phyloP scores from a whole-genome alignment of 2,113 vertebrate genomes.

The Anser cygnoides region DNA sequence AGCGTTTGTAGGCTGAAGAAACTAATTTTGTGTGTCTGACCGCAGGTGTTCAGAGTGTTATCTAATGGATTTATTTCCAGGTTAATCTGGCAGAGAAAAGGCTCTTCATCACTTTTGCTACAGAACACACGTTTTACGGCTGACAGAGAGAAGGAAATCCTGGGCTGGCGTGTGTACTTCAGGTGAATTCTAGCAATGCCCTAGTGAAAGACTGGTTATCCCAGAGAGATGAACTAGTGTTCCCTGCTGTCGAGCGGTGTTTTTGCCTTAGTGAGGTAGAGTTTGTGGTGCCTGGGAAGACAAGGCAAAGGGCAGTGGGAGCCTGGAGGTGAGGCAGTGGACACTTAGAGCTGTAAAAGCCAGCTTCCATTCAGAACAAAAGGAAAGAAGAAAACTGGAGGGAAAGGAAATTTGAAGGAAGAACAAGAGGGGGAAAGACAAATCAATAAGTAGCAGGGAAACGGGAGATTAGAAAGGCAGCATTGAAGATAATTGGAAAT shows the following conservation, averaged over 20 bases:
- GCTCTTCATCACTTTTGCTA: background rate
- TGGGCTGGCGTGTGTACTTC: fast-evolving
- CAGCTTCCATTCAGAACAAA: background rate
- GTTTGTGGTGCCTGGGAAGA: background rate
- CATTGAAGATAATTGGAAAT: background rate
- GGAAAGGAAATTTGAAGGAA: background rate
- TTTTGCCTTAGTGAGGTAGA: background rate
- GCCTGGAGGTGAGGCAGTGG: background rate
- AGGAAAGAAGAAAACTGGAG: background rate
- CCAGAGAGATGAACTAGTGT: background rate
- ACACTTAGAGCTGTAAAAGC: background rate
- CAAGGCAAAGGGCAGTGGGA: background rate
- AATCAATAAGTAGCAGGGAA: background rate
- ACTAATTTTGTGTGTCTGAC: background rate
- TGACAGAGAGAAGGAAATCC: background rate
- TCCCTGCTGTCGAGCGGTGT: background rate
- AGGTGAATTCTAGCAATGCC: background rate
- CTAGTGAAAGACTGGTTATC: background rate
- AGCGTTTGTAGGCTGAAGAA: background rate
- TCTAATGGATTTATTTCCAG: conserved; percentile 5
- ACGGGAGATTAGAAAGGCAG: background rate
- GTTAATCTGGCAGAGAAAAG: background rate
- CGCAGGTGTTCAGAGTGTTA: background rate
- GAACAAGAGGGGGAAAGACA: background rate
- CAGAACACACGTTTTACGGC: background rate